These are phyloP conservation scores for Umimayanthus chanpuru DNA, from an alignment of 92 coral and sea anemone genomes.

Conservation along the genomic window DNA sequence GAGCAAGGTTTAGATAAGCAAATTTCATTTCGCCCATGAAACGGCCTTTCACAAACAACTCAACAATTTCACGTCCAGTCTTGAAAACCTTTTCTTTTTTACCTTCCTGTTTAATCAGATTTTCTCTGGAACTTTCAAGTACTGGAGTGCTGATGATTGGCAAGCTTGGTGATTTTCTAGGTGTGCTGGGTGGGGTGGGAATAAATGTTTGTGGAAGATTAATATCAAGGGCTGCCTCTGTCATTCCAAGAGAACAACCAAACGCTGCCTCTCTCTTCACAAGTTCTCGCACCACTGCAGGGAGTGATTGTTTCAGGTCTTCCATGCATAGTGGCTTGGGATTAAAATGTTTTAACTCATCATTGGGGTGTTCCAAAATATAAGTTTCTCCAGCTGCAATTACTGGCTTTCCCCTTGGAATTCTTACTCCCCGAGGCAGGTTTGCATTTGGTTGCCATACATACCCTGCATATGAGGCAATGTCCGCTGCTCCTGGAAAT, in stretches of 20 bases:
- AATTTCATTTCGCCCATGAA: slow-evolving; percentile 86
- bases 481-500: slow-evolving; percentile 75
- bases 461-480: slow-evolving; percentile 50
- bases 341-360: slow-evolving; percentile 48
- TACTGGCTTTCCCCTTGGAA: slow-evolving; percentile 75
- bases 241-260: slow-evolving; percentile 87
- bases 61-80: slow-evolving; percentile 91
- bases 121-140: slow-evolving; percentile 34
- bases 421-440: slow-evolving; percentile 57
- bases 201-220: slow-evolving; percentile 72
- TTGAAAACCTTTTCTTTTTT: slow-evolving; percentile 54
- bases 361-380: slow-evolving; percentile 59
- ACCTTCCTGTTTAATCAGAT: slow-evolving; percentile 37
- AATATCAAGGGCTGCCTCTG: slow-evolving; percentile 81
- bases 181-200: slow-evolving; percentile 83
- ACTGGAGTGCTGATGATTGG: slow-evolving; percentile 46
- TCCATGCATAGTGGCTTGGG: slow-evolving; percentile 68
- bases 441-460: slow-evolving; percentile 28
- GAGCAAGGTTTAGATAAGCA: slow-evolving; percentile 89
- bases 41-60: slow-evolving; percentile 81
- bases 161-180: slow-evolving; percentile 65
- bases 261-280: slow-evolving; percentile 85
- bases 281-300: slow-evolving; percentile 89
- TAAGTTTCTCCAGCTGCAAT: slow-evolving; percentile 54
- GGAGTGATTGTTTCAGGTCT: slow-evolving; percentile 81